Base-by-base conservation (phyloP, 2,797 vertebrate genomes). In the Parauchenoglanis punctatus region DNA sequence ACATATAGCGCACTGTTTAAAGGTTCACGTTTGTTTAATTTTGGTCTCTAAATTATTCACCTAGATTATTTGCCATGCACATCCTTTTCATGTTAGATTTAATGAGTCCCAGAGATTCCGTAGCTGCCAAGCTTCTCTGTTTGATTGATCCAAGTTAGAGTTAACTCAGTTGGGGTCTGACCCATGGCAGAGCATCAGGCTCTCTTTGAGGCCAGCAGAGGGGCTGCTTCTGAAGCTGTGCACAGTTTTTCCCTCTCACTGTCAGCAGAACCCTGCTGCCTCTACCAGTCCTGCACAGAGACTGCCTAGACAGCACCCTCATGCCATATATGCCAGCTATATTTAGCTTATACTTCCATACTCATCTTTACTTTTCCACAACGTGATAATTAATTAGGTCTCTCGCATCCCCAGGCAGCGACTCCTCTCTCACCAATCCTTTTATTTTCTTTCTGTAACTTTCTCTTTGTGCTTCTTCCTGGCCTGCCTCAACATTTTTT, bases 281-380 rank as follows among this genome's bases (percentile, higher is more conserved):
- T 85, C 88, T 78, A 72, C 75, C 85, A 61, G 58, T 85, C 86
- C 84, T 86, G 25, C 58, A 78, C 67, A 85, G 77, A 70, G 52
- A 77, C 80, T 49, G 81, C 90, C 89, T 86, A 63, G 80, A 89
- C 86, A 88, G 75, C 12, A 76, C 73, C 81, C 88, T 88, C 67
- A 20, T 63, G 93, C 40, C 83, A 88, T 85, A 87, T 81, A 35
- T 44, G 70, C 67, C 84, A 81, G 85, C 93, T 95, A 94, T 96
- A 95, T 95, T 96, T 96, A 95, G 93, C 81, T 82, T 86, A 86
- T 90, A 88, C 83, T 89, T 89, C 83, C 75, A 88, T 90, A 82
- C 83, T 80, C 83, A 80, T 87, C 87, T 81, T 89, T 80, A 68
- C 86, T 88, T 87, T 89, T 88, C 84, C 86, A 83, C 82, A 80